Base-by-base conservation (phyloP, 2,888 invertebrate species). In the Aleiodes alternator region DNA sequence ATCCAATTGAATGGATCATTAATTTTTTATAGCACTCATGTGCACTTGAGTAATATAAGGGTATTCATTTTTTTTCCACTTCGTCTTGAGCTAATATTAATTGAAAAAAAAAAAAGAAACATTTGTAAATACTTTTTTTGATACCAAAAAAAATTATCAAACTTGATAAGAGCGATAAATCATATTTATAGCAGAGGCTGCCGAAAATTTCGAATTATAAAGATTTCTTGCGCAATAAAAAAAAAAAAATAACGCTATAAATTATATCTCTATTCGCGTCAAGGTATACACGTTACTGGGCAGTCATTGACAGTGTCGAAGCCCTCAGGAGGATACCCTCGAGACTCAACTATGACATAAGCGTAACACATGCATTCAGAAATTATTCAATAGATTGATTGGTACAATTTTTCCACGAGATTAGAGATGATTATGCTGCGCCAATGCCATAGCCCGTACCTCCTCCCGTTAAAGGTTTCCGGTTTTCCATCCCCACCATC, bases 261-360 rank as follows among this genome's bases (percentile, higher is more conserved):
- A 48, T 3, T 16, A 6, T 3, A 64, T 14, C 9, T 7, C n/a
- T 14, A 14, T 31, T 43, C 12, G 64, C 14, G 48, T 38, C 48
- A 14, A 38, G 14, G 43, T 48, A 14, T 43, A 64, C 64, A 48
- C 48, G 12, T 43, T 64, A 64, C 64, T 64, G 59, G 59, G n/a
- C n/a, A 64, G 64, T 43, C 64, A 48, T 57, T 70, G 57, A 14
- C 29, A 48, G 73, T 68, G 68, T 73, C 73, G 73, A 73, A 73
- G 73, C 73, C 73, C 73, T 73, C 73, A 56, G 56, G 64, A 56
- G 31, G 48, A 56, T 56, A 66, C 73, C 73, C 73, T 73, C 73
- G 31, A 23, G 23, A 66, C 34, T 66, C 43, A 71, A 48, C 16
- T 50, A 64, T 64, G 64, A 48, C 70, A 71, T 73, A 48, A 73